Conservation (phyloP, 2,888 invertebrate species). For the Chloroclystis v-ata region DNA sequence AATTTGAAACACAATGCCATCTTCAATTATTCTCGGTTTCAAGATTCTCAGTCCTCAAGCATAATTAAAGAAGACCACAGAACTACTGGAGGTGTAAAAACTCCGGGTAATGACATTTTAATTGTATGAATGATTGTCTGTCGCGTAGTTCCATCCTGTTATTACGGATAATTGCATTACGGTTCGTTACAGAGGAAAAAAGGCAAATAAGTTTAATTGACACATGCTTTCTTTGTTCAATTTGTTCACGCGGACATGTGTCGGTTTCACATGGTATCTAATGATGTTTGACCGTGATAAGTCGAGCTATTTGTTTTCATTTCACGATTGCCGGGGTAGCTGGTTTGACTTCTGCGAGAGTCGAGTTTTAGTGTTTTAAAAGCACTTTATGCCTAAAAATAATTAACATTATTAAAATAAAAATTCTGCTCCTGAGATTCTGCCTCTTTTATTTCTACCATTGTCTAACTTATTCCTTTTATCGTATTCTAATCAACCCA, state of each 20-base stretch:
- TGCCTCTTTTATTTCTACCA: too few species aligned
- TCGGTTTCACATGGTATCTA: constrained; percentile 56
- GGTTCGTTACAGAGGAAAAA: constrained; percentile 71
- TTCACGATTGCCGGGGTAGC: too few species aligned
- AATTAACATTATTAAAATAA: too few species aligned
- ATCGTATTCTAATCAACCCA: too few species aligned
- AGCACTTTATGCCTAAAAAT: too few species aligned
- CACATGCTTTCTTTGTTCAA: constrained; percentile 68
- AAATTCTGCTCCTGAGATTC: too few species aligned
- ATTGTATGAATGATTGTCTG: constrained; percentile 71
- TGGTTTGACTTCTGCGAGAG: too few species aligned
- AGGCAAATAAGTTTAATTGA: constrained; percentile 73
- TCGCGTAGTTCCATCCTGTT: constrained; percentile 73
- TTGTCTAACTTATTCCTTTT: too few species aligned
- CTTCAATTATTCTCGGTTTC: constrained; percentile 12
- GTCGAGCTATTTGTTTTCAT: background rate
- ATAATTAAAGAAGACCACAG: constrained; percentile 41
- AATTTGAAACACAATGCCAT: constrained; percentile 3
- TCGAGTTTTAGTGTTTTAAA: too few species aligned
- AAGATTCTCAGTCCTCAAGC: constrained; percentile 23
- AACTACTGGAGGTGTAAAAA: constrained; percentile 66
- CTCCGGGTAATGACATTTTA: constrained; percentile 74
- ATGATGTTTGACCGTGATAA: background rate
- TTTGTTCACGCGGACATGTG: constrained; percentile 52
- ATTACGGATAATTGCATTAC: constrained; percentile 77